Conservation (phyloP, 2,113 vertebrate genomes). For the Myrmecophaga tridactyla region DNA sequence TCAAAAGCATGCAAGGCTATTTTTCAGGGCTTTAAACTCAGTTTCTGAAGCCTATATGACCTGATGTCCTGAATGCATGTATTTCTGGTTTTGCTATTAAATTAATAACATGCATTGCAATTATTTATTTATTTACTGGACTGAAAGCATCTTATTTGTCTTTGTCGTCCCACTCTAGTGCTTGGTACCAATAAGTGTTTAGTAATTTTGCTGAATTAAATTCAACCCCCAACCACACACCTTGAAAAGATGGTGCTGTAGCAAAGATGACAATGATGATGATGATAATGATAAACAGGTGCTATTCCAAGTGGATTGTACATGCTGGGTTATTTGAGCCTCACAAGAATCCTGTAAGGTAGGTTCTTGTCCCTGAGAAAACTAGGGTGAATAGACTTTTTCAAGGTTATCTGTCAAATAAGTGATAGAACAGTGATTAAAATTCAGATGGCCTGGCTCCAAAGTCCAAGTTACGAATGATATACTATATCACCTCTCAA, state of each 20-base stretch:
- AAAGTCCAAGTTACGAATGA: background rate
- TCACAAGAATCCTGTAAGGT: background rate
- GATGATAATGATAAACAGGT: background rate
- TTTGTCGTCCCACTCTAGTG: background rate
- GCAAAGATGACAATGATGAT: background rate
- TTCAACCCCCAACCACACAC: background rate
- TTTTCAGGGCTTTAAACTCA: background rate
- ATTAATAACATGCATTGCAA: background rate
- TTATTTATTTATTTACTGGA: conserved; percentile 10
- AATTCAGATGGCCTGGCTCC: background rate
- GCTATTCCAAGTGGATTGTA: background rate
- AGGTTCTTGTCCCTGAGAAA: background rate
- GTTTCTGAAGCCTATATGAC: background rate
- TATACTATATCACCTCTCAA: background rate
- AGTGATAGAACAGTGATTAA: background rate
- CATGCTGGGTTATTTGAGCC: background rate
- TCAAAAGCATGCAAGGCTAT: background rate
- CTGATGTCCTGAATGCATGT: background rate
- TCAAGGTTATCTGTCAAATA: background rate
- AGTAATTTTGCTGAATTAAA: conserved; percentile 14
- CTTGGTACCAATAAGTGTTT: background rate
- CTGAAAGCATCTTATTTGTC: background rate
- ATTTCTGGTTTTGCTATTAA: background rate
- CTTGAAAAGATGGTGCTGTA: background rate
- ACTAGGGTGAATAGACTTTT: background rate